Evolutionary conservation across 53 echinoderm and acorn worm genomes (phyloP), one percentile per base, ranked within the genome.

Genomic region (Antedon mediterranea): DNA sequence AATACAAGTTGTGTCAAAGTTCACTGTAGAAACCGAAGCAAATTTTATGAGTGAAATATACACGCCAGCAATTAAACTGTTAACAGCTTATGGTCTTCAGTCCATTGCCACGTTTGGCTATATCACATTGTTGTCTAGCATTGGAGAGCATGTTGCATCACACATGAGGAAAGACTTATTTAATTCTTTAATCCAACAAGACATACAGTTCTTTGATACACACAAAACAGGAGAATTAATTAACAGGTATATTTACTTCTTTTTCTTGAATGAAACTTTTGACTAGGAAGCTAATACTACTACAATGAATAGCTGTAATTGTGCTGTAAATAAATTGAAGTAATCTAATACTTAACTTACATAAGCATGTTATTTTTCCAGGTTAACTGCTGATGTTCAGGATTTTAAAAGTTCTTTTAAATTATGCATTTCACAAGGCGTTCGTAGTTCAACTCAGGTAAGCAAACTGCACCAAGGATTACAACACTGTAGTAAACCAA

Each of bases 371-470:
- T n/a, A n/a, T n/a, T n/a, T 26, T 76, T 32, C 2, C 80, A 97
- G 97, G 72, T 80, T 97, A 74, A 89, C 97, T 30, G 97, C 92
- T n/a, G 97, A 97, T 80, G 97, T 97, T 23, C 97, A 97, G 34
- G 92, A 97, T 78, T 92, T 97, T 79, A 97, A 97, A 78, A 92
- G 97, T 37, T 90, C 97, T 11, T 97, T 97, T 78, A 97, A 92
- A 78, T 84, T 97, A 43, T 97, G 97, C 72, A 82, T 97, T 37
- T 92, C 97, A 30, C 97, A 97, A 82, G 97, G 97, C 70, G 72
- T 97, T 0, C 81, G 91, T 31, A 91, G 97, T 0, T 33, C 85
- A 29, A 92, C 91, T 31, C 94, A 94, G 89, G 91, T 91, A 77
- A 33, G n/a, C 30, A 72, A 0, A 18, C 23, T 3, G 27, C 14